Evolutionary conservation across 1,140 invertebrate genomes (phyloP), one percentile per base, ranked within the genome.

Genomic region (Polypedilum vanderplanki): DNA sequence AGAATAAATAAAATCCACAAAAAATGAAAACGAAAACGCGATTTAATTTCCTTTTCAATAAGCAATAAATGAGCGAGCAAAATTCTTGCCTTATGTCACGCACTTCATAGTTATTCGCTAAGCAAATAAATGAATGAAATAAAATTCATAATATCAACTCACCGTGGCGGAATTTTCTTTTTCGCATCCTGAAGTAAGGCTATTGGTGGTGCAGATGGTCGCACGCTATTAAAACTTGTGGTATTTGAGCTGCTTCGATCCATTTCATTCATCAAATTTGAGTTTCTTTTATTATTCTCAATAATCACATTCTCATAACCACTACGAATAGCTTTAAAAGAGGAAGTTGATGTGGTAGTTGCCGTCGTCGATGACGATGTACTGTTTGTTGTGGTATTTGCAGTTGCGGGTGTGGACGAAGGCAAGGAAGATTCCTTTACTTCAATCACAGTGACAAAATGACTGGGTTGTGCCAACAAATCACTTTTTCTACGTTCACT

Each of bases 371-470:
- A 15, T 74, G 65, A 70, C 15, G 65, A 22, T 20, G 17, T 10
- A 12, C 5, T 22, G 20, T 46, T 74, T 75, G 74, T 79, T 77
- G 75, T 78, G 78, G 73, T 73, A 76, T 40, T 79, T 79, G 24
- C 24, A 74, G 79, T 80, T 75, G 79, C 15, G 41, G 24, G 5
- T 18, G 33, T 78, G 79, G 79, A 85, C 83, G 80, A 77, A 77
- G 24, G 24, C 5, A 5, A 33, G 24, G 24, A 33, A 33, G 24
- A 33, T 76, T 82, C 88, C 83, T 92, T 93, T 2, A 95, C 92
- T 87, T 94, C 91, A 77, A 95, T 95, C 73, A 95, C 93, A 75
- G 93, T 95, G 76, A 95, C 88, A 85, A 93, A 95, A 83, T 92
- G 91, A 81, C 90, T 88, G 80, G 85, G 87, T 85, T 77, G 87